phyloP scores from a whole-genome alignment of 2,888 invertebrate species.

The Dryococelus australis region DNA sequence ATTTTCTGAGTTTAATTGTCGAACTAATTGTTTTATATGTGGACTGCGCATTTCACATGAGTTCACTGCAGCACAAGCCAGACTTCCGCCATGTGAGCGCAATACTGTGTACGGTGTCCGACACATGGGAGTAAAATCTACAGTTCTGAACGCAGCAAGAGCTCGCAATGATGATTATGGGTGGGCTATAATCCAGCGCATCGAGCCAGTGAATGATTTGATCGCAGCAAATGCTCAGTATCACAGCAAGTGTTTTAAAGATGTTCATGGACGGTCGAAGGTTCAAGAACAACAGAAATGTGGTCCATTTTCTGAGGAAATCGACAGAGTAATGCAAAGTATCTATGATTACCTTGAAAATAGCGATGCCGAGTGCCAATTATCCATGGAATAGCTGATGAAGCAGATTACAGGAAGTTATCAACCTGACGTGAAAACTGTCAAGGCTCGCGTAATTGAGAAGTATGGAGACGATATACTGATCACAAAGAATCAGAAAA shows the following conservation, averaged over 20 bases:
- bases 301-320: constrained; percentile 17
- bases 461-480: too few species aligned
- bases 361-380: constrained; percentile 3
- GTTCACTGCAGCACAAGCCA: too few species aligned
- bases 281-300: not conserved
- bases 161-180: not conserved
- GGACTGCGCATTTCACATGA: too few species aligned
- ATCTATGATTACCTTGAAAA: not conserved
- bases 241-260: not conserved
- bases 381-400: too few species aligned
- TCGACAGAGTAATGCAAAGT: not conserved
- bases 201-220: not conserved
- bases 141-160: not conserved
- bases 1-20: not conserved
- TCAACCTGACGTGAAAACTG: too few species aligned
- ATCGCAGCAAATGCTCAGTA: too few species aligned
- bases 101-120: too few species aligned
- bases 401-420: too few species aligned
- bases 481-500: not conserved
- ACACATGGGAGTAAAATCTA: too few species aligned
- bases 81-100: too few species aligned
- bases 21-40: too few species aligned
- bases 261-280: not conserved
- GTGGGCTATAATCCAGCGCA: not conserved
- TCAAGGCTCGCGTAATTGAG: too few species aligned